These are phyloP conservation scores for Ctenicera cuprea DNA, from an alignment of 2,888 invertebrate species.

Conservation along the genomic window DNA sequence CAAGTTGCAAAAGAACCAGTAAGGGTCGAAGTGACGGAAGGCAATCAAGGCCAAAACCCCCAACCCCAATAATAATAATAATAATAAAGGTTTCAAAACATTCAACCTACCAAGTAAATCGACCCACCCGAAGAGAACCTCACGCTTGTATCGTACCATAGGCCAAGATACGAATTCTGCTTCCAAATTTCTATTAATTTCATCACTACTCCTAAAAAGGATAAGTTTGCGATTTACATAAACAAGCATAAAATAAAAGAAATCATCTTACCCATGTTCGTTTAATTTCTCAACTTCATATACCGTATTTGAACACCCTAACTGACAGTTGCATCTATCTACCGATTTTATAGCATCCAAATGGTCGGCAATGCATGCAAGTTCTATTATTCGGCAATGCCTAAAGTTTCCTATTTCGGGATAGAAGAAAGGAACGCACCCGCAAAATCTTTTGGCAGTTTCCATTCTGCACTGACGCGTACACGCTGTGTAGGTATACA, in stretches of 20 bases:
- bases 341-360: constrained; percentile 76
- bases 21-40: no score
- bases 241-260: background rate
- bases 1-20: no score
- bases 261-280: constrained; percentile 75
- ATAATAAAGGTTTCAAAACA: no score
- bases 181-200: constrained; percentile 69
- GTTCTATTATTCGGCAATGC: constrained; percentile 77
- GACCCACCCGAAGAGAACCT: constrained; percentile 90
- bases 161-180: constrained; percentile 87
- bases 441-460: constrained; percentile 77
- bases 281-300: constrained; percentile 85
- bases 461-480: constrained; percentile 85
- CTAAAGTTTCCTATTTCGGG: constrained; percentile 76
- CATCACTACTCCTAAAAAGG: constrained; percentile 42
- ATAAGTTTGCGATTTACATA: background rate
- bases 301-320: constrained; percentile 85
- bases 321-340: constrained; percentile 80
- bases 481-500: constrained; percentile 84
- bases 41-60: no score
- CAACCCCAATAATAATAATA: no score
- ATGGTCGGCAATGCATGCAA: constrained; percentile 77
- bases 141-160: constrained; percentile 85
- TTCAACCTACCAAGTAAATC: constrained; percentile 80
- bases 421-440: constrained; percentile 85